phyloP scores from a whole-genome alignment of 1,140 invertebrate species.

The Teleopsis dalmanni region DNA sequence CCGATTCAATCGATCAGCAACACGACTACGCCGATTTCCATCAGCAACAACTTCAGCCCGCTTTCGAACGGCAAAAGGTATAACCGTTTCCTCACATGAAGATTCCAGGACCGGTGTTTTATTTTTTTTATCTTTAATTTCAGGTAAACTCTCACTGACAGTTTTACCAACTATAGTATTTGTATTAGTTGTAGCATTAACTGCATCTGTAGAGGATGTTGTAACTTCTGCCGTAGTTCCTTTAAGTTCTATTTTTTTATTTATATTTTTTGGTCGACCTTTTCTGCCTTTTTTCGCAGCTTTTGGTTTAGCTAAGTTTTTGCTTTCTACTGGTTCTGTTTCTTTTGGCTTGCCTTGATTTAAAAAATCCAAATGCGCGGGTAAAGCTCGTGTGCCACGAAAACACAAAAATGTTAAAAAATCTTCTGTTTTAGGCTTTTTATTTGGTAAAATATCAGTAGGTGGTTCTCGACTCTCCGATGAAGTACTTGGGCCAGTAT shows the following conservation, averaged over 20 bases:
- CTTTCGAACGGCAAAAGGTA: slow-evolving; percentile 51
- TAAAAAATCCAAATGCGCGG: slow-evolving; percentile 67
- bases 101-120: not conserved
- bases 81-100: slow-evolving; percentile 24
- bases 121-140: not conserved
- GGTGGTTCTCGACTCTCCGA: slow-evolving; percentile 45
- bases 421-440: slow-evolving; percentile 79
- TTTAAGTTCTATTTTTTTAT: slow-evolving; percentile 4
- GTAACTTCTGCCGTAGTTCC: not conserved
- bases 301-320: slow-evolving; percentile 13
- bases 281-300: slow-evolving; percentile 24
- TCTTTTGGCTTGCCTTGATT: slow-evolving; percentile 47
- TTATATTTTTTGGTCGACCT: slow-evolving; percentile 23
- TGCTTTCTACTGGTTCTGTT: slow-evolving; percentile 18
- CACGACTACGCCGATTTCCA: slow-evolving; percentile 26
- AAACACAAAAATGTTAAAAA: slow-evolving; percentile 85
- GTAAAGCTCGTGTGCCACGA: slow-evolving; percentile 68
- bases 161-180: not conserved
- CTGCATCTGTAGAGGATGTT: not conserved
- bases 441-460: slow-evolving; percentile 56
- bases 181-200: not conserved
- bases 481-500: slow-evolving; percentile 48
- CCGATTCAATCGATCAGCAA: slow-evolving; percentile 2
- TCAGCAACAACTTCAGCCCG: slow-evolving; percentile 44
- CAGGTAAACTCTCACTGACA: not conserved